A percentile compares a stretch with the other conserved stretches of the same genome.
Evolutionary conservation across 2,888 invertebrate genomes (phyloP).

Genomic region (Drymonia ruficornis): DNA sequence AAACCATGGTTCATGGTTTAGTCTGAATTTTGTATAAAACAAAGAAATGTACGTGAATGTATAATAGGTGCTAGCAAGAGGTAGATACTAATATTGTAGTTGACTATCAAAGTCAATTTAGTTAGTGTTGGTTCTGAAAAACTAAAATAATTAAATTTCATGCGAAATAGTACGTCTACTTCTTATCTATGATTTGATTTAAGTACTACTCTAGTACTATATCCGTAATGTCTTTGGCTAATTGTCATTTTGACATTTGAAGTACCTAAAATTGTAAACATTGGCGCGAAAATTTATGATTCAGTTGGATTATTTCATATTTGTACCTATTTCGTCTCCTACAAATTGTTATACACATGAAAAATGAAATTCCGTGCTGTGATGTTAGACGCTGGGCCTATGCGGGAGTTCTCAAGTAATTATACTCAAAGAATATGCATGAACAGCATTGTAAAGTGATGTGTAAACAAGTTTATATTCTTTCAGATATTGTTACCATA

Average conservation of each 20-base stretch:
- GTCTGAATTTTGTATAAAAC: no score
- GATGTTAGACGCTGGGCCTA: constrained; percentile 87
- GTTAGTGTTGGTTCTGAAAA: no score
- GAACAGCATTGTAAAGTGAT: background rate
- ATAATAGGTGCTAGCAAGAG: no score
- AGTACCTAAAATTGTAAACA: background rate
- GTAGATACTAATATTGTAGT: no score
- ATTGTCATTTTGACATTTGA: background rate
- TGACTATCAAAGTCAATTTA: no score
- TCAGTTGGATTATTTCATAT: no score
- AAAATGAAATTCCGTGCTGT: constrained; percentile 89
- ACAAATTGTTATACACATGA: background rate
- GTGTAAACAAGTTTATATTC: constrained; percentile 7
- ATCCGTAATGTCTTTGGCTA: background rate
- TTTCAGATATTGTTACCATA: constrained; percentile 88
- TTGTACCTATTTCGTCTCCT: no score
- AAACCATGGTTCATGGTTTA: no score
- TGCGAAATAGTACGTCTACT: no score
- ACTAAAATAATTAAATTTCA: background rate
- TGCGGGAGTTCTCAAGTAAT: constrained; percentile 90
- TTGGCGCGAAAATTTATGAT: background rate
- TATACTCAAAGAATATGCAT: background rate
- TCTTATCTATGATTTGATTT: background rate
- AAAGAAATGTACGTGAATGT: no score
- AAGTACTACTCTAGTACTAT: background rate